These are phyloP conservation scores for Ceramica pisi DNA, from an alignment of 2,888 invertebrate species.

Conservation along the genomic window DNA sequence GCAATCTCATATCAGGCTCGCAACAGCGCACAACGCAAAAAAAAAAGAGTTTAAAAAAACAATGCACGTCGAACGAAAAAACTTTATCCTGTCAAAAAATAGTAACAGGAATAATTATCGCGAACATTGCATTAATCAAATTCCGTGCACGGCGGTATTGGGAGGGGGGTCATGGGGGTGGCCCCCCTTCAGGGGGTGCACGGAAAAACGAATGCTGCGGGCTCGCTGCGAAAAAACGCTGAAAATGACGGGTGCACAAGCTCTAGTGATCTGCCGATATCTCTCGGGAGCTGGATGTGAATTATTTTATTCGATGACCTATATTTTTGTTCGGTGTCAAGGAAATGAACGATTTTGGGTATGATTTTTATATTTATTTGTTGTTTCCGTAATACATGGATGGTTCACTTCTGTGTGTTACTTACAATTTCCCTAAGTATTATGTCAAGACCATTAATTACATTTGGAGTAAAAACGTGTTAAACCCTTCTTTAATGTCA, in stretches of 20 bases:
- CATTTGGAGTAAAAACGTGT: too few relatives aligned
- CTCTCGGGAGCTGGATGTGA: constrained; percentile 63
- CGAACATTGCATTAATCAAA: constrained; percentile 91
- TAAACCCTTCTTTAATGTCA: too few relatives aligned
- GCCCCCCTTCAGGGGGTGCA: constrained; percentile 63
- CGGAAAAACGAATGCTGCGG: constrained; percentile 88
- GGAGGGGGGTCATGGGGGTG: constrained; percentile 73
- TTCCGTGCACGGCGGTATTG: constrained; percentile 89
- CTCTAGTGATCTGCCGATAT: constrained; percentile 64
- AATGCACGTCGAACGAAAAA: constrained; percentile 81
- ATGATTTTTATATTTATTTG: neutral
- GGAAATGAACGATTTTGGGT: constrained; percentile 4
- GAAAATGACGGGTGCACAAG: constrained; percentile 77
- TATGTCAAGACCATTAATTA: too few relatives aligned
- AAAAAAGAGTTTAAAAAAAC: constrained; percentile 62
- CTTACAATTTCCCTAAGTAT: neutral
- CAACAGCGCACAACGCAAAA: constrained; percentile 58
- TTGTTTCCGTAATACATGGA: neutral
- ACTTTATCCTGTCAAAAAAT: constrained; percentile 89
- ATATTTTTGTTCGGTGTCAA: constrained; percentile 28
- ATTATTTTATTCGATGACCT: constrained; percentile 54
- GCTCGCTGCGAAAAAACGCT: constrained; percentile 88
- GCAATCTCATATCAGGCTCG: constrained; percentile 63
- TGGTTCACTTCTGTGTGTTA: neutral
- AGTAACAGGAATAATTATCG: constrained; percentile 90